These are phyloP conservation scores for Apantesis nais DNA, from an alignment of 2,888 invertebrate species.

Conservation along the genomic window DNA sequence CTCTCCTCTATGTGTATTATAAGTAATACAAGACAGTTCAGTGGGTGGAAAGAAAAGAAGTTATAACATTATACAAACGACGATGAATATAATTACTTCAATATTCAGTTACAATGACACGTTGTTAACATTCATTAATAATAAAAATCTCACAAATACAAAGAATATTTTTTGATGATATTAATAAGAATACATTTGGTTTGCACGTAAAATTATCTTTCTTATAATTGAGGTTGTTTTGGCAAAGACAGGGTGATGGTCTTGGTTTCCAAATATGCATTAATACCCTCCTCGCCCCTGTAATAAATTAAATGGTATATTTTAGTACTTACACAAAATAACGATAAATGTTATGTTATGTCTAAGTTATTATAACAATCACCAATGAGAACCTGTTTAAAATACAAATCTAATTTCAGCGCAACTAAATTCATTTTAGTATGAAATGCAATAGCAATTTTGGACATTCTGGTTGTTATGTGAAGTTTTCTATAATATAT, in stretches of 20 bases:
- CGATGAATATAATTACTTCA: not conserved
- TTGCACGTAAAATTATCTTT: not conserved
- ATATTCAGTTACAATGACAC: not conserved
- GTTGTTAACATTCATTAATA: not conserved
- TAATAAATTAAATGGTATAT: constrained; percentile 50
- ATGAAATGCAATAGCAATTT: not conserved
- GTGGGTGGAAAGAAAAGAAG: not conserved
- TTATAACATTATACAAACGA: not conserved
- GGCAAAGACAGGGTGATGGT: constrained; percentile 90
- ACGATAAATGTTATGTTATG: too few species aligned
- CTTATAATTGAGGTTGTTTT: constrained; percentile 66
- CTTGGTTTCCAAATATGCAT: constrained; percentile 92
- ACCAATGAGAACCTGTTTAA: not conserved
- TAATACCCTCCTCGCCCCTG: constrained; percentile 92
- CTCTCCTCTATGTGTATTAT: not conserved
- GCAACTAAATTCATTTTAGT: not conserved
- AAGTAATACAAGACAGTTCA: not conserved
- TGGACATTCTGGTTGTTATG: not conserved
- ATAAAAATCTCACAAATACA: not conserved
- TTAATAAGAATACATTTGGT: not conserved
- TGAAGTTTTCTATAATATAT: not conserved
- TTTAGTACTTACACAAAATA: not conserved
- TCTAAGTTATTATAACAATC: not conserved
- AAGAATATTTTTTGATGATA: constrained; percentile 6
- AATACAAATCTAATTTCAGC: not conserved